phyloP scores from a whole-genome alignment of 2,797 vertebrate species.

The Semotilus atromaculatus region DNA sequence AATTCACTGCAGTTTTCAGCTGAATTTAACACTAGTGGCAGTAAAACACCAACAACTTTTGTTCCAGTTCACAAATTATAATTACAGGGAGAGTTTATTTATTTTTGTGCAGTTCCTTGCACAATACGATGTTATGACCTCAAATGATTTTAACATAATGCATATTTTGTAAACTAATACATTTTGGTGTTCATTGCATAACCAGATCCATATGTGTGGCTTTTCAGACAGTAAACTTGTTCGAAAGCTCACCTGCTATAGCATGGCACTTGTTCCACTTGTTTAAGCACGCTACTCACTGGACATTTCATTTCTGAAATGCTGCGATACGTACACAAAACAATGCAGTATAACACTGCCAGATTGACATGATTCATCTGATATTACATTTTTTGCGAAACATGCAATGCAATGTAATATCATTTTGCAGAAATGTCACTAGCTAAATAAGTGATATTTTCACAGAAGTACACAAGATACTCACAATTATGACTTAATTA shows the following conservation, averaged over 20 bases:
- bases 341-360: background rate
- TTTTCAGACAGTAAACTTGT: background rate
- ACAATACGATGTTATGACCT: background rate
- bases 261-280: background rate
- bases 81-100: background rate
- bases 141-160: background rate
- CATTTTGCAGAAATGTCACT: background rate
- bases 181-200: background rate
- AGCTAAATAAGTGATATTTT: background rate
- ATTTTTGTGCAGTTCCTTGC: background rate
- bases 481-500: constrained; percentile 9
- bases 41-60: background rate
- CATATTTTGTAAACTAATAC: background rate
- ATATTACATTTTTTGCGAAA: background rate
- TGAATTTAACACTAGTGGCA: background rate
- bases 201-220: background rate
- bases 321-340: background rate
- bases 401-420: background rate
- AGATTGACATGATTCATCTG: background rate
- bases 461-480: background rate
- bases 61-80: background rate
- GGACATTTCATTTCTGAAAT: background rate
- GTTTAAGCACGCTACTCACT: background rate
- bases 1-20: background rate
- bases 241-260: background rate